These are phyloP conservation scores for Alexandromys oeconomus DNA, from an alignment of 2,797 vertebrate genomes.

Conservation along the genomic window DNA sequence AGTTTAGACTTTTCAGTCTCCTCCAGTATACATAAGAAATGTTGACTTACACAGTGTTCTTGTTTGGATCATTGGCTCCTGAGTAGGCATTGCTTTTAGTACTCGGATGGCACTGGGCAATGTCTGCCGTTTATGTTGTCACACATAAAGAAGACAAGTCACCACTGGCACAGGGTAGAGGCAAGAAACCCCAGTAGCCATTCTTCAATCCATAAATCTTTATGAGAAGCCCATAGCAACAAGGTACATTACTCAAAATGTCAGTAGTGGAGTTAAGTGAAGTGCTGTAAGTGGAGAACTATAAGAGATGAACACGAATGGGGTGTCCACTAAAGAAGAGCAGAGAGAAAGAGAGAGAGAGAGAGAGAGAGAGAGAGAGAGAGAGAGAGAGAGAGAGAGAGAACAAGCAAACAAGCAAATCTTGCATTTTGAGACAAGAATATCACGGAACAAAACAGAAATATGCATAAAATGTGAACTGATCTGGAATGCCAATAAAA, in stretches of 20 bases:
- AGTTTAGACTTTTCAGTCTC: not conserved
- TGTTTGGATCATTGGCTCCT: not conserved
- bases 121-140: not conserved
- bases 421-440: not conserved
- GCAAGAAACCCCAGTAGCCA: not conserved
- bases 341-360: not conserved
- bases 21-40: not conserved
- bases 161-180: not conserved
- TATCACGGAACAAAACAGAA: not conserved
- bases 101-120: not conserved
- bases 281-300: not conserved
- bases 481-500: not conserved
- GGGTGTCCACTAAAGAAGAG: not conserved
- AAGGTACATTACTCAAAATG: not conserved
- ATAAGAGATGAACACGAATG: not conserved
- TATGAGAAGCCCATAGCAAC: rapidly evolving
- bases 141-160: not conserved
- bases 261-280: not conserved
- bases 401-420: not conserved
- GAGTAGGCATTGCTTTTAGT: not conserved
- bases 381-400: not conserved
- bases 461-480: not conserved
- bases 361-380: not conserved
- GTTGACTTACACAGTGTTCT: not conserved
- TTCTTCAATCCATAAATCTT: too few relatives aligned